Base-by-base conservation (phyloP, 2,888 invertebrate genomes). In the Acleris cristana region DNA sequence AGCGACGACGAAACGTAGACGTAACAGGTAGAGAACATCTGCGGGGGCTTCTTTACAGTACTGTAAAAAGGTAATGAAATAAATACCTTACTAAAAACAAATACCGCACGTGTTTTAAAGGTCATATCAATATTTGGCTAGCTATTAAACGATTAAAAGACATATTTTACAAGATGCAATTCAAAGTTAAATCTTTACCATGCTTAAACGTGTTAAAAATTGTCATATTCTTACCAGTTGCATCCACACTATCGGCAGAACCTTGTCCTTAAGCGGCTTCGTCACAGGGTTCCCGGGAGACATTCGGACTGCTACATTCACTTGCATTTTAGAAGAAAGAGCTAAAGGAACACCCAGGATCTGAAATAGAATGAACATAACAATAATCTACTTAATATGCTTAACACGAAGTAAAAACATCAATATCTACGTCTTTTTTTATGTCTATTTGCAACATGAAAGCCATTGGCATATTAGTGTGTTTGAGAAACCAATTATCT, bases 211-310 rank as follows among this genome's bases (percentile, higher is more conserved):
- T 34, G 2, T 34, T 10, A 34, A 34, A 26, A 34, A 34, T 34
- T 3, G 14, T 14, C 4, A 14, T 12, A 53, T 34, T 84, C 94
- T 94, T 83, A 95, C 95, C 84, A 96, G 80, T 76, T 96, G 95
- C 0, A 95, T 81, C 96, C 97, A 96, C 63, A 96, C 90, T 16
- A 97, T 80, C 0, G 97, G 97, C 55, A 97, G 58, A 0, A 94
- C 93, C 68, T 95, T 89, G 66, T 95, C 92, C 71, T 95, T 95
- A 73, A 96, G 94, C 0, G 93, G 94, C 21, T 80, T 84, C 40
- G 95, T 94, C 74, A 94, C 91, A 0, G 92, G 85, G 78, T 96
- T 96, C 52, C 94, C 96, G 21, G 85, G 81, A 0, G 95, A 94
- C 52, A 93, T 90, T 19, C 95, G 90, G 73, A 96, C 94, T 0